These are phyloP conservation scores for Sebastes diaconus DNA, from an alignment of 2,797 vertebrate genomes.

Conservation along the genomic window DNA sequence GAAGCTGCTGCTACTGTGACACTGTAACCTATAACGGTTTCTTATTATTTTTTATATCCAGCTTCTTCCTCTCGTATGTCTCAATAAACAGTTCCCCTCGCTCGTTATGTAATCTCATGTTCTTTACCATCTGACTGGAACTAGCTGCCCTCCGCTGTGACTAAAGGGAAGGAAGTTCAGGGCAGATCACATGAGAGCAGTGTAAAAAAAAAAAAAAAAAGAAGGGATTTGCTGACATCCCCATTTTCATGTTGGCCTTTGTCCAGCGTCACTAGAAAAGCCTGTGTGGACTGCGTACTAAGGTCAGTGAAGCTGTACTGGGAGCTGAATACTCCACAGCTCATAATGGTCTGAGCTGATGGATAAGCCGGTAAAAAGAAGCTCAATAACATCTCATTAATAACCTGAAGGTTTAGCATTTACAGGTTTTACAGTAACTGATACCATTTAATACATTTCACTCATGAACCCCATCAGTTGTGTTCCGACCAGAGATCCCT, in stretches of 20 bases:
- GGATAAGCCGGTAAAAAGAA: slow-evolving; percentile 1
- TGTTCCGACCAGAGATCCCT: background rate
- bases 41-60: background rate
- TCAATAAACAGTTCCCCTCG: background rate
- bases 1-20: background rate
- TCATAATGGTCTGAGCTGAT: slow-evolving; percentile 2
- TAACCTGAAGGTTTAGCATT: background rate
- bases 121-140: slow-evolving; percentile 13
- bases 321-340: slow-evolving; percentile 15
- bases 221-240: slow-evolving; percentile 68
- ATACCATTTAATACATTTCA: background rate
- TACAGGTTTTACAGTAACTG: background rate
- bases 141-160: slow-evolving; percentile 26
- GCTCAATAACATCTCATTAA: background rate
- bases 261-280: slow-evolving; percentile 57
- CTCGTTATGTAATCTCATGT: slow-evolving; percentile 21
- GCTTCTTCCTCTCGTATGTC: background rate
- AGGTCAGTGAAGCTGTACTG: slow-evolving; percentile 42
- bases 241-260: slow-evolving; percentile 68
- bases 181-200: slow-evolving; percentile 67
- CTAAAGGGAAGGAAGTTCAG: slow-evolving; percentile 62
- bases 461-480: background rate
- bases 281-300: slow-evolving; percentile 48
- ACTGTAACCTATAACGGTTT: background rate
- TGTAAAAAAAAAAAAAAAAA: background rate